A percentile compares a stretch with the other conserved stretches of the same genome.
Evolutionary conservation across 2,113 vertebrate species (phyloP).

Genomic region (Peromyscus leucopus): DNA sequence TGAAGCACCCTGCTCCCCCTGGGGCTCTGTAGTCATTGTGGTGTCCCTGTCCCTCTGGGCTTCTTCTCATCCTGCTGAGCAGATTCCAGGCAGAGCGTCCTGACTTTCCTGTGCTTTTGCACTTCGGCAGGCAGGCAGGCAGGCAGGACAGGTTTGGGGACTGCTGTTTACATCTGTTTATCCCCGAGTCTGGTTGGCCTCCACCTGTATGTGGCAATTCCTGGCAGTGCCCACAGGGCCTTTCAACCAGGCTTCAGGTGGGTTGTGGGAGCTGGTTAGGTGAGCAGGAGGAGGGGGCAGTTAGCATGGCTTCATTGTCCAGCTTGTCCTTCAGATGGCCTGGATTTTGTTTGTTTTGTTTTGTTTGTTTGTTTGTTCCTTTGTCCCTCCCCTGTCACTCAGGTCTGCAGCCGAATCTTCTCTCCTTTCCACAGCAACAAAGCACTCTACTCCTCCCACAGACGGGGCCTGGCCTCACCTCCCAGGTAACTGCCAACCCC

Average conservation of each 20-base stretch:
- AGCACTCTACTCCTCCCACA: conserved; percentile 94
- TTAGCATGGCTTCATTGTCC: background rate
- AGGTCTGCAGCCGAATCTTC: conserved; percentile 95
- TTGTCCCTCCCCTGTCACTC: conserved; percentile 65
- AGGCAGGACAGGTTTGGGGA: conserved; percentile 73
- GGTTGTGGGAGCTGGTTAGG: background rate
- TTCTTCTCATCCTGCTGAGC: conserved; percentile 2
- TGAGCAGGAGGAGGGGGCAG: background rate
- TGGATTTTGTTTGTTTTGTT: conserved; percentile 57
- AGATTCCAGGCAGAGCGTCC: conserved; percentile 27
- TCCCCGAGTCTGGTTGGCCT: conserved; percentile 51
- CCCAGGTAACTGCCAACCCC: conserved; percentile 90
- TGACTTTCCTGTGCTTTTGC: conserved; percentile 35
- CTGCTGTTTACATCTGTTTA: conserved; percentile 66
- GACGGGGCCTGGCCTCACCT: conserved; percentile 92
- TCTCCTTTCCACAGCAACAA: conserved; percentile 94
- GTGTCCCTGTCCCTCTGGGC: background rate
- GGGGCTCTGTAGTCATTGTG: background rate
- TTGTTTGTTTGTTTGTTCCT: conserved; percentile 55
- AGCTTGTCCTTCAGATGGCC: conserved; percentile 15
- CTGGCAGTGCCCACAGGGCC: conserved; percentile 37
- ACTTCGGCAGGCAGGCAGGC: background rate
- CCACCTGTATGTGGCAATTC: conserved; percentile 66
- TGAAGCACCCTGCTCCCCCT: background rate
- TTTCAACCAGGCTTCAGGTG: background rate